Percentiles rank a stretch among this genome's conserved stretches.
Evolutionary conservation across 2,888 invertebrate species (phyloP).

Genomic region (Erynnis tages): DNA sequence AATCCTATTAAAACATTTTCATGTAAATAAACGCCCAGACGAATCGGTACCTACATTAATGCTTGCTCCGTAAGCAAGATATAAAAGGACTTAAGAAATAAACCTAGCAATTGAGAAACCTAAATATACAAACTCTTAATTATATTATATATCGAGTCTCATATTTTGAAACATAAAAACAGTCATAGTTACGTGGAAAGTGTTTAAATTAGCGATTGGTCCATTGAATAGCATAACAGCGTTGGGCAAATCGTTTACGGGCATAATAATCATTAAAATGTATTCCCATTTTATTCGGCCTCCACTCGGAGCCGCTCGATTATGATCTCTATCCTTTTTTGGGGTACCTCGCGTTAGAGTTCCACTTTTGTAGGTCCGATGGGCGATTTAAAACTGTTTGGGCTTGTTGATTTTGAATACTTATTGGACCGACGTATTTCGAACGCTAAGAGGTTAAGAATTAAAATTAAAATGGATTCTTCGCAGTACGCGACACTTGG

Average conservation of each 20-base stretch:
- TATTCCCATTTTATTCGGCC: slow-evolving; percentile 75
- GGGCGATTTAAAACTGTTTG: slow-evolving; percentile 34
- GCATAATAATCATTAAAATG: slow-evolving; percentile 78
- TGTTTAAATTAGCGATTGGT: slow-evolving; percentile 58
- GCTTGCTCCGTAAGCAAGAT: too few species aligned
- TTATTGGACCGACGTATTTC: too few species aligned
- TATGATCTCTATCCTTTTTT: slow-evolving; percentile 76
- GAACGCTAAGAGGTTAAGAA: neutral
- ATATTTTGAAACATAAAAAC: slow-evolving; percentile 35
- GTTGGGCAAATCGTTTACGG: slow-evolving; percentile 70
- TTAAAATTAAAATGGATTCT: too few species aligned
- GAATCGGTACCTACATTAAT: too few species aligned
- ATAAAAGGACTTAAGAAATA: too few species aligned
- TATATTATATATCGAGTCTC: too few species aligned
- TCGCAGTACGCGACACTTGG: too few species aligned
- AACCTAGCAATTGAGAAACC: neutral
- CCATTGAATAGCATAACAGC: slow-evolving; percentile 59
- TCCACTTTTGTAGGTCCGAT: slow-evolving; percentile 30
- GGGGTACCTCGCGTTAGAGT: slow-evolving; percentile 39
- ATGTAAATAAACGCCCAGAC: too few species aligned
- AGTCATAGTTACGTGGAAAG: slow-evolving; percentile 57
- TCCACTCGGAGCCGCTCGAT: slow-evolving; percentile 68
- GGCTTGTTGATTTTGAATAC: slow-evolving; percentile 9
- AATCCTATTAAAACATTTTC: too few species aligned
- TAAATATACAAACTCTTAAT: neutral